Percentiles rank a stretch among this genome's conserved stretches.
phyloP scores from a whole-genome alignment of 1,140 invertebrate genomes.

The Aphelenchoides besseyi region DNA sequence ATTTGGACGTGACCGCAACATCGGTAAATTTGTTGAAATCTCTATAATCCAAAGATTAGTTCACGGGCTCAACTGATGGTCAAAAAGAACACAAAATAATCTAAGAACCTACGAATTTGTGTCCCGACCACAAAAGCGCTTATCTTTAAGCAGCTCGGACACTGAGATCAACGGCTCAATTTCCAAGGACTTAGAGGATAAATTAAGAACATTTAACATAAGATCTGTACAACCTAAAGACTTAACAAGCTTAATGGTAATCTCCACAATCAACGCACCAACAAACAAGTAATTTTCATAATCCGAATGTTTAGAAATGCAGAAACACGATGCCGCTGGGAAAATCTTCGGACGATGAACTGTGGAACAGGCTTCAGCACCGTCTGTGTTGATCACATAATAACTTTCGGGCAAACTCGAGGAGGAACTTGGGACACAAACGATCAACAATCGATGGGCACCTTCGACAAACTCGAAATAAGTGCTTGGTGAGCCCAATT shows the following conservation, averaged over 20 bases:
- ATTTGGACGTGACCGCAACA: not conserved
- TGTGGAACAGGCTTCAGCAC: constrained; percentile 10
- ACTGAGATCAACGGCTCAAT: not conserved
- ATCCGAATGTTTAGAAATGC: not conserved
- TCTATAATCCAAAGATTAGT: not conserved
- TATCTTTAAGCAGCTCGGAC: not conserved
- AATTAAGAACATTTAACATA: not conserved
- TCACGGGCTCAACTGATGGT: not conserved
- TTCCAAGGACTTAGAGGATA: not conserved
- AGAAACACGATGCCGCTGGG: not conserved
- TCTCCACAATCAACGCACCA: not conserved
- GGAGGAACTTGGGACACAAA: not conserved
- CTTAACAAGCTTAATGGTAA: not conserved
- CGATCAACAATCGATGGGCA: not conserved
- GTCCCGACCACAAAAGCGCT: no score
- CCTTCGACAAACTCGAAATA: constrained; percentile 16
- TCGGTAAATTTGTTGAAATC: not conserved
- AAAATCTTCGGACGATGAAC: not conserved
- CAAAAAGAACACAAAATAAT: not conserved
- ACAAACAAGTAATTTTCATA: constrained; percentile 14
- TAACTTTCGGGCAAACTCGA: not conserved
- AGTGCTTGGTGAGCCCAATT: constrained; percentile 3
- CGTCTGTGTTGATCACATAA: constrained; percentile 14
- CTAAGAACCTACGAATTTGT: no score
- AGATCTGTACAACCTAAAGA: not conserved